phyloP scores from a whole-genome alignment of 2,113 vertebrate genomes.

The Hippotragus niger region DNA sequence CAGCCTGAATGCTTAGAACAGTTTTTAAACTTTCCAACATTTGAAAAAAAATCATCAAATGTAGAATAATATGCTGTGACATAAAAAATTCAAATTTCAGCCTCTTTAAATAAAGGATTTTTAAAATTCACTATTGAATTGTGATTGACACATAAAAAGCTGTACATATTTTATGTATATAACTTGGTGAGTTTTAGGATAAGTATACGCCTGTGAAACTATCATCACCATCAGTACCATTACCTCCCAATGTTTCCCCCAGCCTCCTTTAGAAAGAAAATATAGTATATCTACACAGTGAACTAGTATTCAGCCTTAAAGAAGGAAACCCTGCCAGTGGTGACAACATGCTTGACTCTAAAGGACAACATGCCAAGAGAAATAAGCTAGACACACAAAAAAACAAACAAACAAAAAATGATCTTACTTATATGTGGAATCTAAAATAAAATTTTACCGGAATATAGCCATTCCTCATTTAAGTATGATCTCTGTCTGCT shows the following conservation, averaged over 20 bases:
- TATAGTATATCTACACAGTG: neutral
- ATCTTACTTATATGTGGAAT: neutral
- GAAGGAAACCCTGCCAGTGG: neutral
- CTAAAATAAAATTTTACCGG: neutral
- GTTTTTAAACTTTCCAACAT: neutral
- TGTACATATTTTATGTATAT: neutral
- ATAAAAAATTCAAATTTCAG: neutral
- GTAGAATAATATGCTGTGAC: neutral
- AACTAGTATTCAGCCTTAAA: neutral
- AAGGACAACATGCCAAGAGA: neutral
- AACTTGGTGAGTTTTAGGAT: neutral
- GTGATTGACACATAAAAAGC: neutral
- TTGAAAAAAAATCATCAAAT: neutral
- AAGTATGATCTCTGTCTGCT: neutral
- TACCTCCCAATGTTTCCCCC: neutral
- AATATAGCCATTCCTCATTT: neutral
- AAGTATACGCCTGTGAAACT: neutral
- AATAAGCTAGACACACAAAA: neutral
- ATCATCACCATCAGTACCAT: neutral
- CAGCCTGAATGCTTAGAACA: neutral
- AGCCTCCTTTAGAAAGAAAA: neutral
- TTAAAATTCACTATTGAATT: neutral
- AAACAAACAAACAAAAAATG: neutral
- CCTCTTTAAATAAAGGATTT: neutral
- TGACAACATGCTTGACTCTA: neutral